Evolutionary conservation across 1,140 invertebrate genomes (phyloP), one percentile per base, ranked within the genome.

Genomic region (Drosophila ogumai): DNA sequence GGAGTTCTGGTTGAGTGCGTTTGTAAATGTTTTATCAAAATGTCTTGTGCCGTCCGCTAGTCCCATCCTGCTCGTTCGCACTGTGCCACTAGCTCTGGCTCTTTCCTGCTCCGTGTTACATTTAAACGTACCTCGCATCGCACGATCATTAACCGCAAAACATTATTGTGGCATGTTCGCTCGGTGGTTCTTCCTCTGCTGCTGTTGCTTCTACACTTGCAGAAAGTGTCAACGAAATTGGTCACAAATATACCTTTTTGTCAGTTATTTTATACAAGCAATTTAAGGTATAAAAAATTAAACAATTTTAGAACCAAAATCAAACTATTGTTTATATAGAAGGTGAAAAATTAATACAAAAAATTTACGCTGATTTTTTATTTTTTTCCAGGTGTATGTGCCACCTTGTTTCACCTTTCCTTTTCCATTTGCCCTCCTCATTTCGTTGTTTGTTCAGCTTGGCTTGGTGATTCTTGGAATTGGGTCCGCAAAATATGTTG

Each of bases 11-110:
- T 78, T 77, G 80, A 88, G 84, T 84, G 84, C 84, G 85, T 88
- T 88, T 88, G 84, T 88, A 88, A 88, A 88, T 90, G 84, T 88
- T 73, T 87, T 90, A 87, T 87, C 84, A 87, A 87, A 87, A 90
- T 87, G 84, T 88, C 84, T 88, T 88, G 84, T 87, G 84, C 84
- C 84, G 84, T 85, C 80, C 81, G 68, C 58, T 36, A 22, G 9
- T 15, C 7, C 34, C 9, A 38, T 13, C 7, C 32, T 22, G 32
- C 17, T 54, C 7, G 17, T 15, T 36, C 32, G 31, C 31, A 36
- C 31, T 36, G 32, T 54, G 19, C 7, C 50, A 8, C 6, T 3
- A 9, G 13, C 52, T 9, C 4, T 46, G 15, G 9, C 55, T 50
- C 17, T 52, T 22, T 68, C 36, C 43, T 46, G 76, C 44, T 75